Base-by-base conservation (phyloP, 2,888 invertebrate species). In the Dolichomitus sp. region DNA sequence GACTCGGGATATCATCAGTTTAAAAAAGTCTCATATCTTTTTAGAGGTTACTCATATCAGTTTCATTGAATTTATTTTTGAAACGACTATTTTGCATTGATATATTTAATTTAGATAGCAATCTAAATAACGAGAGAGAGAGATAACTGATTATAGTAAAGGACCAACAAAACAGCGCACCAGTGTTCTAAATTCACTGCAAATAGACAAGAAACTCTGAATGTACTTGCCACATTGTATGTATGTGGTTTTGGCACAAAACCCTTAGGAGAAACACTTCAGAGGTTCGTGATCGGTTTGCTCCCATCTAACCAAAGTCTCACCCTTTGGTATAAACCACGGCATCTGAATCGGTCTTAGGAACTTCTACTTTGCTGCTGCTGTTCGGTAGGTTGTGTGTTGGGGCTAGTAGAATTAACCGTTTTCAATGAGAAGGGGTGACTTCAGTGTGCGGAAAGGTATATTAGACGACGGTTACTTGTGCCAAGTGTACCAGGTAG, bases 401-500 rank as follows among this genome's bases (percentile, higher is more conserved):
- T 23, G 37, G 9, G 69, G 37, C n/a, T 23, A 23, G 70, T 57
- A 27, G 42, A 70, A 42, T 57, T 17, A 57, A 70, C 57, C 42
- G 57, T 70, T 70, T 27, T 70, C 70, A 40, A 42, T 27, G n/a
- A 30, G 27, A 0, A 27, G 42, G 27, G 23, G 40, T 19, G 52
- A 52, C 50, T 52, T 12, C 14, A 19, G 12, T 9, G 70, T 27
- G 57, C 30, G 17, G 42, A 57, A 45, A 40, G 37, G 37, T 40
- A 9, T 45, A 40, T 19, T 7, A 63, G 12, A 4, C 37, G 40
- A 61, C 40, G 37, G 12, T 63, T 63, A 70, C 30, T 57, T n/a
- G 30, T n/a, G 42, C 57, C 57, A 27, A 70, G 30, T 57, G 30
- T 27, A 42, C 69, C 69, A 54, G 69, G 69, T 70, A 17, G 27